phyloP scores from a whole-genome alignment of 2,797 vertebrate genomes.

The Crotalus adamanteus region DNA sequence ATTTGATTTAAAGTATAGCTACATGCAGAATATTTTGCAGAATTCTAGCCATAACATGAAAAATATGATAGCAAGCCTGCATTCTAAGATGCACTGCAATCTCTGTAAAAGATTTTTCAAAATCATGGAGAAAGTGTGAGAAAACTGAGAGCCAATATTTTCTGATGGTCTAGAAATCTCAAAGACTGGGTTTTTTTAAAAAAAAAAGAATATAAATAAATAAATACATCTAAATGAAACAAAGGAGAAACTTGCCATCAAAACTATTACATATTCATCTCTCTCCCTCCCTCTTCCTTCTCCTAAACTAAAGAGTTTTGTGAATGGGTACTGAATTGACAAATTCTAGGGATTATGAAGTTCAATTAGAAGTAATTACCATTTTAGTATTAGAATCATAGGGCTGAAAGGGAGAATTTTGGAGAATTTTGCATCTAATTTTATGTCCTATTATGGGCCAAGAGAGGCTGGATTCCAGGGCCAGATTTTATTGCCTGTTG shows the following conservation, averaged over 20 bases:
- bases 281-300: neutral
- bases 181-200: neutral
- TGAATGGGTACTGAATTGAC: neutral
- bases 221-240: neutral
- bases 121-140: constrained; percentile 4
- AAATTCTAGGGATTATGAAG: too few relatives aligned
- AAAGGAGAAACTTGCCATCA: neutral
- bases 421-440: neutral
- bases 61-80: constrained; percentile 20
- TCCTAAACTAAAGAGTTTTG: neutral
- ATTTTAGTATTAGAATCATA: neutral
- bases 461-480: neutral
- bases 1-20: constrained; percentile 49
- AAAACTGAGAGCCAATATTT: neutral
- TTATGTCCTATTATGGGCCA: neutral
- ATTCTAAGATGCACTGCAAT: constrained; percentile 10
- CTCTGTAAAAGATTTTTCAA: neutral
- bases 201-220: neutral
- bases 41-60: constrained; percentile 44
- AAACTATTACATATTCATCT: neutral
- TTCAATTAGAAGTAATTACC: neutral
- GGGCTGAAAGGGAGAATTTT: neutral
- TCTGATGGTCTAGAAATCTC: neutral
- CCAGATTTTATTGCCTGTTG: neutral
- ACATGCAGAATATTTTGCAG: constrained; percentile 42